Percentiles rank a stretch among this genome's conserved stretches.
Conservation (phyloP, 2,113 vertebrate species). For the Pelvicachromis taeniatus region DNA sequence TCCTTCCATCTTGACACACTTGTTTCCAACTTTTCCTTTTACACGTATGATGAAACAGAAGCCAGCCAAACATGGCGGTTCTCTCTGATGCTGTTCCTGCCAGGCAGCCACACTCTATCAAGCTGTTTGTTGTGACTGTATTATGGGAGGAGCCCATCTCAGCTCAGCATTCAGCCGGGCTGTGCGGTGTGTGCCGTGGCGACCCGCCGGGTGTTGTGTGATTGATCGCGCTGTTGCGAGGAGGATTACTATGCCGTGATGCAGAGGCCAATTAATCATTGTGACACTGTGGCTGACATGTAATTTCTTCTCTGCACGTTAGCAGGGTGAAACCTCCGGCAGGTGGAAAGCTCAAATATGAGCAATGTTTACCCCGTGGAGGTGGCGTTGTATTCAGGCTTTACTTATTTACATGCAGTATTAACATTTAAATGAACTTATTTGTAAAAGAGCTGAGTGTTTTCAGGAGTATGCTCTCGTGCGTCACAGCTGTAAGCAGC, state of each 20-base stretch:
- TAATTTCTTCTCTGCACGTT: slow-evolving; percentile 50
- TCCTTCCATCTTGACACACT: not conserved
- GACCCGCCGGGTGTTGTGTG: slow-evolving; percentile 27
- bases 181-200: not conserved
- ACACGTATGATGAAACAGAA: not conserved
- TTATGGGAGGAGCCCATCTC: slow-evolving; percentile 25
- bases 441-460: not conserved
- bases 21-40: not conserved
- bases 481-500: not conserved
- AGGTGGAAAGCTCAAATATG: slow-evolving; percentile 15
- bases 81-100: not conserved
- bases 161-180: not conserved
- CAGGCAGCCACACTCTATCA: slow-evolving; percentile 17
- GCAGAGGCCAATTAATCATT: slow-evolving; percentile 67
- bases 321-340: slow-evolving; percentile 17
- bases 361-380: not conserved
- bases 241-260: slow-evolving; percentile 61
- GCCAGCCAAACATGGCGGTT: not conserved
- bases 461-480: not conserved
- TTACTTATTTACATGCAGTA: not conserved
- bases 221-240: slow-evolving; percentile 58
- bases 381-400: not conserved
- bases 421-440: not conserved
- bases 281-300: slow-evolving; percentile 55
- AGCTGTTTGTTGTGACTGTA: slow-evolving; percentile 49